phyloP scores from a whole-genome alignment of 2,888 invertebrate genomes.

The Pyrocoelia pectoralis region DNA sequence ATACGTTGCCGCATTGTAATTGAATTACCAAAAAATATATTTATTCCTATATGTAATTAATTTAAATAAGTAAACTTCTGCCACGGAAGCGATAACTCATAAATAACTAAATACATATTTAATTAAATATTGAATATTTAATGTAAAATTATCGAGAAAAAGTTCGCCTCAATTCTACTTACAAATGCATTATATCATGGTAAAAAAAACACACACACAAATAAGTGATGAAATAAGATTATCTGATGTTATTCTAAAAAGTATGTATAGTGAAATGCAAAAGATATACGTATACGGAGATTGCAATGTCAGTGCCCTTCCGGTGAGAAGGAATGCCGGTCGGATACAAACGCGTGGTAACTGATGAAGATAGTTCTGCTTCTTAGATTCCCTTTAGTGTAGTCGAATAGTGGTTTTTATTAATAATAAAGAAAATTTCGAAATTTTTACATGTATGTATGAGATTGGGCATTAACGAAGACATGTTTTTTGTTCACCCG shows the following conservation, averaged over 20 bases:
- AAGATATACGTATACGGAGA: neutral
- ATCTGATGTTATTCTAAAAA: neutral
- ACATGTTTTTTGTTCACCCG: no score
- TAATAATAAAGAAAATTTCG: neutral
- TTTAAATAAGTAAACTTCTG: no score
- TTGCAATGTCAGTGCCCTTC: conserved; percentile 25
- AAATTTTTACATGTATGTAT: neutral
- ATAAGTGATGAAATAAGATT: neutral
- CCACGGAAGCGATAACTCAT: no score
- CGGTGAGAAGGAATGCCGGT: conserved; percentile 17
- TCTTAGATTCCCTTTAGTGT: conserved; percentile 10
- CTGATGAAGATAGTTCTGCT: conserved; percentile 24
- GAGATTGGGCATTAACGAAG: no score
- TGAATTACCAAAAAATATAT: no score
- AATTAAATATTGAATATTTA: no score
- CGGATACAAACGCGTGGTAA: conserved; percentile 19
- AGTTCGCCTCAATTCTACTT: no score
- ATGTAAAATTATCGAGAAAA: no score
- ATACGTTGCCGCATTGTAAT: no score
- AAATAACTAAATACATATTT: no score
- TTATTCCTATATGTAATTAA: no score
- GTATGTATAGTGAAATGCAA: neutral
- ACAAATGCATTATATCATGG: no score
- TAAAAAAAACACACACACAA: neutral
- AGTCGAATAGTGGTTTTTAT: neutral